Evolutionary conservation across 2,113 vertebrate genomes (phyloP), one percentile per base, ranked within the genome.

Genomic region (Muntiacus muntjak): DNA sequence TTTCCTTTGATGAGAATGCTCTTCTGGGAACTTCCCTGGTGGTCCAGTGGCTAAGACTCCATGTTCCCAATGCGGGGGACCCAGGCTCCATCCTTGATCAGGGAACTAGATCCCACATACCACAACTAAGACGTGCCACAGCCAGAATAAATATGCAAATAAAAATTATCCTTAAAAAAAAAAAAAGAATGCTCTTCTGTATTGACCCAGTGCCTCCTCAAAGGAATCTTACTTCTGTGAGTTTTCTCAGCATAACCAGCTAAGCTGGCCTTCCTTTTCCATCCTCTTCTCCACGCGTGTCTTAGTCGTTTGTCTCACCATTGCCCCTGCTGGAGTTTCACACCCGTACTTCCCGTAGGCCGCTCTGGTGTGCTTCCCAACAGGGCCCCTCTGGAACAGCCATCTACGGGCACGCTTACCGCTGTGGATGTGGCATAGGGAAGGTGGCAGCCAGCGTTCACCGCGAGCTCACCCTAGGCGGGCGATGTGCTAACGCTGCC

Each of bases 381-480:
- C 50, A 62, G 7, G 55, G 17, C 62, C 79, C 23, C 17, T 62
- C 47, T 78, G 55, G 28, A 54, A 40, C 45, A 13, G 25, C 30
- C 16, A 13, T 76, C 45, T 1, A 7, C 47, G 16, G 36, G 6
- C 2, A 2, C 3, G 1, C 14, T 43, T 43, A 26, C 36, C 0
- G 1, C 40, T 1, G 3, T 23, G 43, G 71, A 52, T 10, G 28
- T 25, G 12, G 40, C 26, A 28, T 7, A 12, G 50, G 36, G 88
- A 67, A 3, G 0, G 33, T 30, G 0, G 25, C 26, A 16, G 45
- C 55, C 55, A 15, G 43, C 58, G 43, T n/a, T n/a, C 50, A 2
- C 50, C 1, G 33, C 8, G 81, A 28, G 14, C 36, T 36, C 16
- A 25, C 16, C 21, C 2, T 60, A 62, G 43, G 5, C 16, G 13